These are phyloP conservation scores for Electrona antarctica DNA, from an alignment of 2,113 vertebrate species.

Conservation along the genomic window DNA sequence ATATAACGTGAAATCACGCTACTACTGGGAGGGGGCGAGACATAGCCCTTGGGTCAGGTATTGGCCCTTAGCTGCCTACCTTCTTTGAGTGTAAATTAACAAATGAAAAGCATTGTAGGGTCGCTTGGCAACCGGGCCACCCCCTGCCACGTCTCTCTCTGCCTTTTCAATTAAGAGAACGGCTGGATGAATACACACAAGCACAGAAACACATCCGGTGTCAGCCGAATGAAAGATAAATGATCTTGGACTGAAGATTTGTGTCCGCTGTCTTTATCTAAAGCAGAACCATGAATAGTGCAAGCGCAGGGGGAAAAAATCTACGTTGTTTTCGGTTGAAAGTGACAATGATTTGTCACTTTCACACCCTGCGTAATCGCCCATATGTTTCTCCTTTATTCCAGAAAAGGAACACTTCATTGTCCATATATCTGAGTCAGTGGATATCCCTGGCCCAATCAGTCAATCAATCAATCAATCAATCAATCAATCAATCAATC, in stretches of 20 bases:
- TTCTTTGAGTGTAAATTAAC: constrained; percentile 60
- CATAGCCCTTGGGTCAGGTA: constrained; percentile 1
- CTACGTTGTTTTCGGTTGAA: background rate
- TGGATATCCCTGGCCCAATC: background rate
- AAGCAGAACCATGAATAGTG: background rate
- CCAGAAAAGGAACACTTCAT: background rate
- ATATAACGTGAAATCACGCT: no score
- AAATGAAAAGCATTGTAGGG: constrained; percentile 45
- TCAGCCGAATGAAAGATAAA: background rate
- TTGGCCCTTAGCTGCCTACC: constrained; percentile 24
- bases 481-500: background rate
- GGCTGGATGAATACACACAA: background rate
- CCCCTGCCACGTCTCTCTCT: constrained; percentile 19
- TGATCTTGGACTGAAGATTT: background rate
- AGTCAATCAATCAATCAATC: background rate
- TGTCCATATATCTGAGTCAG: background rate
- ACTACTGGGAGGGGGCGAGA: no score
- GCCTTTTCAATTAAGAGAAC: constrained; percentile 21
- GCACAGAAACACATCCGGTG: background rate
- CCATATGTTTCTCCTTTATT: background rate
- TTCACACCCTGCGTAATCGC: background rate
- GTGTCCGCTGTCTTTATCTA: background rate
- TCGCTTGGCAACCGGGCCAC: constrained; percentile 51
- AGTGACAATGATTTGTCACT: background rate
- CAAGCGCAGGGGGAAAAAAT: background rate